Base-by-base conservation (phyloP, 1,140 invertebrate genomes). In the Oreohelix idahoensis region DNA sequence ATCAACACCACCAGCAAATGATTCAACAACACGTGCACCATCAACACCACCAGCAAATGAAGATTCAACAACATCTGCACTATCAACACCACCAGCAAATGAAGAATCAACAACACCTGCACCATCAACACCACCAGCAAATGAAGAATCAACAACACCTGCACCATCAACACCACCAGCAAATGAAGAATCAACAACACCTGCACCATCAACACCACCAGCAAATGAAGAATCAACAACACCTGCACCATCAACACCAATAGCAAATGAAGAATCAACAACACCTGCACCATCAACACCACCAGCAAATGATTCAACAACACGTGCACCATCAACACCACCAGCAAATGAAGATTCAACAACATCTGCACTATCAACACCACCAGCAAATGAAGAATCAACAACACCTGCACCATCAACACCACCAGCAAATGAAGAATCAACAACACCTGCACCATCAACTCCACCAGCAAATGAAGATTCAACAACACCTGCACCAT, bases 351-450 rank as follows among this genome's bases (percentile, higher is more conserved):
- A 8, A 17, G 8, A 35, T 15, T 13, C 26, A 35, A 39, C 29
- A 32, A 32, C 70, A 49, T 8, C 17, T 15, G 5, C 73, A 17
- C 35, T 17, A 75, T 11, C 39, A 42, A 5, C 73, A 75, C 13
- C 73, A 45, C 73, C 53, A 66, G 1, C 29, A 5, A 71, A 49
- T 66, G 69, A 83, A 15, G 73, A 81, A 71, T 58, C 23, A 53
- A 79, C 84, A 45, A 84, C 85, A 38, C 73, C 49, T 45, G 74
- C 76, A 42, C 74, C 85, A 73, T 39, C 73, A 69, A 69, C 11
- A 69, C 26, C 63, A 69, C 63, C 63, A 11, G n/a, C 10, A 69
- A 10, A 8, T 13, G 26, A 8, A 69, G 32, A 49, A 11, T 49
- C 63, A 13, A n/a, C 63, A 69, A 69, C 63, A 69, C 11, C 11